Evolutionary conservation across 2,888 invertebrate species (phyloP).

Genomic region (Lepidochrysops patricia): DNA sequence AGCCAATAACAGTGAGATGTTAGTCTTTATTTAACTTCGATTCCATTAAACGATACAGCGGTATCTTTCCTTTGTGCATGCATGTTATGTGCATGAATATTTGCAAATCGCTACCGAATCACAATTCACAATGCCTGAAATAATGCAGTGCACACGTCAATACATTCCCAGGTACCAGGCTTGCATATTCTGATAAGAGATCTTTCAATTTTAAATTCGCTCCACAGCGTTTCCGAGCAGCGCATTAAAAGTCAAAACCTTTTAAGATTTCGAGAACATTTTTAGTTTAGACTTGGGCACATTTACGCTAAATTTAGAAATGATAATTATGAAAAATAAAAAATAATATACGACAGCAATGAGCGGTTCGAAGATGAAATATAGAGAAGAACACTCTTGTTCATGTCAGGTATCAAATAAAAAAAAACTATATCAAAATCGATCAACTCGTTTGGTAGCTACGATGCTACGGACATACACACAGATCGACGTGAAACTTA

Average conservation of each 20-base stretch:
- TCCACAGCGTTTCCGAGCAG: neutral
- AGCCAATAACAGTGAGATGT: neutral
- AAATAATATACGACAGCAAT: too few relatives aligned
- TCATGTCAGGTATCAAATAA: too few relatives aligned
- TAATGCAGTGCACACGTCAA: constrained; percentile 33
- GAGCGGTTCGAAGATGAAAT: too few relatives aligned
- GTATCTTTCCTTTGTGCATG: neutral
- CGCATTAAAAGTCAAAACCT: neutral
- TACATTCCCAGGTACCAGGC: constrained; percentile 30
- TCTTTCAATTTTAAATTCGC: constrained; percentile 2
- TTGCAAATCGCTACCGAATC: constrained; percentile 25
- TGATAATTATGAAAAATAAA: too few relatives aligned
- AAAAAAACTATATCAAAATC: too few relatives aligned
- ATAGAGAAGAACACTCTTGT: too few relatives aligned
- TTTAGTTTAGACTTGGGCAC: neutral
- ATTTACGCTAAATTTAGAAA: neutral
- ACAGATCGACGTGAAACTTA: too few relatives aligned
- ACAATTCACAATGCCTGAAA: constrained; percentile 30
- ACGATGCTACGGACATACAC: too few relatives aligned
- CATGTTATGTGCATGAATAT: constrained; percentile 15
- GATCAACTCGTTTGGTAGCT: too few relatives aligned
- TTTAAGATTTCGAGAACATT: neutral
- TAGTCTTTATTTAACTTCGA: constrained; percentile 7
- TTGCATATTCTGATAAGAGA: constrained; percentile 2
- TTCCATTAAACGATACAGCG: constrained; percentile 9